Percentiles rank a stretch among this genome's conserved stretches.
phyloP scores from a whole-genome alignment of 2,888 invertebrate species.

The Zygogramma bicolorata region DNA sequence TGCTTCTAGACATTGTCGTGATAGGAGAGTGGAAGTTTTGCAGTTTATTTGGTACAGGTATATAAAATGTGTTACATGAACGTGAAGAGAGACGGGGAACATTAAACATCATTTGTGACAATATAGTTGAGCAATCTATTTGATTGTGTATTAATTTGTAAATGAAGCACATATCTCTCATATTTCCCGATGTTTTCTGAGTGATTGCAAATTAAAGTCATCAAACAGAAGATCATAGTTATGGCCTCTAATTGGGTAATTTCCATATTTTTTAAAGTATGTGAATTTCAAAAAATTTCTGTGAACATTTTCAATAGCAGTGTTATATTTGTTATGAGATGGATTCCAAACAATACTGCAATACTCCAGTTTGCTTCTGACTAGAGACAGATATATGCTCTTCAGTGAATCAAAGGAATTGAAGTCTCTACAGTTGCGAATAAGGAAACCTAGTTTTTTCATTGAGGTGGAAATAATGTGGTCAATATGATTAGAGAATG shows the following conservation, averaged over 20 bases:
- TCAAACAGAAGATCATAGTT: background rate
- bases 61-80: too few relatives aligned
- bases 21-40: too few relatives aligned
- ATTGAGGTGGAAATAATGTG: background rate
- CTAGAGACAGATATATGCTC: background rate
- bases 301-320: background rate
- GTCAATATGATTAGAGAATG: background rate
- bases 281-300: background rate
- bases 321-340: background rate
- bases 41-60: too few relatives aligned
- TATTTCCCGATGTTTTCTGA: too few relatives aligned
- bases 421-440: background rate
- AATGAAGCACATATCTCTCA: too few relatives aligned
- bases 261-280: background rate
- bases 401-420: background rate
- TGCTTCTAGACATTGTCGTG: too few relatives aligned
- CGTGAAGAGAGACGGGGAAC: too few relatives aligned
- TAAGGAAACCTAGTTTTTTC: background rate
- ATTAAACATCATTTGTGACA: too few relatives aligned
- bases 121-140: too few relatives aligned
- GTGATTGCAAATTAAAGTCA: too few relatives aligned
- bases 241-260: background rate
- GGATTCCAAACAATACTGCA: constrained; percentile 6
- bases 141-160: too few relatives aligned
- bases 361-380: background rate